phyloP scores from a whole-genome alignment of 2,888 invertebrate genomes.

The Malthinus seriepunctatus region DNA sequence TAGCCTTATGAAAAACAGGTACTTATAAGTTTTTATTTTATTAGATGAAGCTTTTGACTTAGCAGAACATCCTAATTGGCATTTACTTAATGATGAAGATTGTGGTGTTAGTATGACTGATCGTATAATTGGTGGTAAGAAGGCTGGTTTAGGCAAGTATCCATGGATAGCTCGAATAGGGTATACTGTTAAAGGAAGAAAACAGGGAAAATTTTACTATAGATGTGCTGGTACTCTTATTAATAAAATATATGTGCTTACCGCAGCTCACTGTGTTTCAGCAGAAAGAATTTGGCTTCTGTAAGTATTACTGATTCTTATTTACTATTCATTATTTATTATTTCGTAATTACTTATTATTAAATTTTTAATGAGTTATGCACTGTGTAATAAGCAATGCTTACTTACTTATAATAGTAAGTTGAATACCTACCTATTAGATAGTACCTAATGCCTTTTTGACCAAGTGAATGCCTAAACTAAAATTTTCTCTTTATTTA shows the following conservation, averaged over 20 bases:
- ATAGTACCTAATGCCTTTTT: no score
- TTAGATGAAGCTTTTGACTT: conserved; percentile 8
- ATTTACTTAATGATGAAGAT: conserved; percentile 53
- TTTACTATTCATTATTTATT: no score
- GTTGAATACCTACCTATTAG: no score
- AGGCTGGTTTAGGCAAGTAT: conserved; percentile 63
- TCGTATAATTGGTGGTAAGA: conserved; percentile 65
- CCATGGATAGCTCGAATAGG: conserved; percentile 67
- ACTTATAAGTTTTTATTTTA: no score
- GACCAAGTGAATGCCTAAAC: no score
- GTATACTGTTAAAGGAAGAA: conserved; percentile 44
- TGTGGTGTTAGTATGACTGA: conserved; percentile 63
- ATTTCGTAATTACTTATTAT: no score
- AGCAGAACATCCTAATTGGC: conserved; percentile 51
- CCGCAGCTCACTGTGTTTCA: conserved; percentile 54
- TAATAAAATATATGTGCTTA: conserved; percentile 49
- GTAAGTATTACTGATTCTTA: no score
- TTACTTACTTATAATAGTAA: no score
- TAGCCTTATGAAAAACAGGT: no score
- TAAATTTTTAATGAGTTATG: no score
- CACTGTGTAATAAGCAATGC: no score
- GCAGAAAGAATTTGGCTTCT: neutral
- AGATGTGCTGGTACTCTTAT: conserved; percentile 54
- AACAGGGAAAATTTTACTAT: conserved; percentile 32
- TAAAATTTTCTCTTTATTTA: conserved; percentile 4